Evolutionary conservation across 1,140 invertebrate genomes (phyloP).

Genomic region (Subanguina moxae): DNA sequence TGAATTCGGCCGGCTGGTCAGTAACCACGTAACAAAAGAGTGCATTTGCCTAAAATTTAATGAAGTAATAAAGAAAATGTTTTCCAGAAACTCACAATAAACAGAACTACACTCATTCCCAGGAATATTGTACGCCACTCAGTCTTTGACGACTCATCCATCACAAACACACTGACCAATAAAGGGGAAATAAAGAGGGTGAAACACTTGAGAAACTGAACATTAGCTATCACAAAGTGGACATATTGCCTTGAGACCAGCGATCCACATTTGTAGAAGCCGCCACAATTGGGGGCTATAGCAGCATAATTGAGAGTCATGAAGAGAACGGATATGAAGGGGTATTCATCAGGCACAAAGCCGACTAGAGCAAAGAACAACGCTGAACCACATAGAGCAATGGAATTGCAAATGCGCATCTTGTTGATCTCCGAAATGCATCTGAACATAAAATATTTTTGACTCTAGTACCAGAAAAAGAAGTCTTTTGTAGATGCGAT

Average conservation of each 20-base stretch:
- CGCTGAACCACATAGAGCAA: background rate
- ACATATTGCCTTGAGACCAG: slow-evolving; percentile 31
- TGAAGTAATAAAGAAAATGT: too few relatives aligned
- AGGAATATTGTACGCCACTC: slow-evolving; percentile 29
- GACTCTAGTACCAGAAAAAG: too few relatives aligned
- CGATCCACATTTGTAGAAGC: slow-evolving; percentile 46
- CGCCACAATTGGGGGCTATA: slow-evolving; percentile 36
- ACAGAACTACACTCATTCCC: slow-evolving; percentile 13
- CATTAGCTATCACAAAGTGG: slow-evolving; percentile 26
- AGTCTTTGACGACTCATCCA: slow-evolving; percentile 6
- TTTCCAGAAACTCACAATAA: slow-evolving; percentile 17
- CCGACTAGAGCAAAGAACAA: background rate
- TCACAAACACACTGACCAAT: slow-evolving; percentile 22
- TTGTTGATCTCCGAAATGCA: slow-evolving; percentile 29
- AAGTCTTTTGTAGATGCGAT: too few relatives aligned
- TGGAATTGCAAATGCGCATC: slow-evolving; percentile 28
- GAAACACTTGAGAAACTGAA: slow-evolving; percentile 27
- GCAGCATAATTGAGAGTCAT: slow-evolving; percentile 32
- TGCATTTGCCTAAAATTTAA: too few relatives aligned
- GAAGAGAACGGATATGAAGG: slow-evolving; percentile 23
- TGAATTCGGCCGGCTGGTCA: too few relatives aligned
- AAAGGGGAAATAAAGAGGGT: slow-evolving; percentile 19
- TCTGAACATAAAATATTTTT: slow-evolving; percentile 21
- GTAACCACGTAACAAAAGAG: too few relatives aligned
- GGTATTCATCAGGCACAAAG: slow-evolving; percentile 23